These are phyloP conservation scores for Lordiphosa stackelbergi DNA, from an alignment of 1,140 invertebrate genomes.

Conservation along the genomic window DNA sequence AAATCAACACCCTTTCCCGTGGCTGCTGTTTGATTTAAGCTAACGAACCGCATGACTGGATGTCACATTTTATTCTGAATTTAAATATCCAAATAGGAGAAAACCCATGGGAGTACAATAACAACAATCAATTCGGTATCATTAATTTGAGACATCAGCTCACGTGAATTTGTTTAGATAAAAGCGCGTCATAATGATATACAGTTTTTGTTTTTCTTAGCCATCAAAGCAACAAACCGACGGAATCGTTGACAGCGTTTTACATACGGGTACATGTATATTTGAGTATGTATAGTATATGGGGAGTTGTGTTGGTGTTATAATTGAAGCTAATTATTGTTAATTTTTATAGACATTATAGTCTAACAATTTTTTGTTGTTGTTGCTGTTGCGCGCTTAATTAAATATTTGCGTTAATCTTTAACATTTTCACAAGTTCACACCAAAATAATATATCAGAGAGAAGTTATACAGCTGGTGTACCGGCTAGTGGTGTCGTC, in stretches of 20 bases:
- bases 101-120: conserved; percentile 26
- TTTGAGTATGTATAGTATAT: background rate
- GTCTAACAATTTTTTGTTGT: conserved; percentile 20
- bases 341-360: conserved; percentile 47
- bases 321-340: conserved; percentile 58
- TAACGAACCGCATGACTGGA: conserved; percentile 55
- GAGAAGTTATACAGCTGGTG: conserved; percentile 11
- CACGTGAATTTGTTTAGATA: conserved; percentile 56
- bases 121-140: conserved; percentile 47
- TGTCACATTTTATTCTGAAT: conserved; percentile 45
- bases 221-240: conserved; percentile 44
- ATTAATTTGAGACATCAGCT: conserved; percentile 45
- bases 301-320: conserved; percentile 18
- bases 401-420: conserved; percentile 60
- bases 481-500: conserved; percentile 32
- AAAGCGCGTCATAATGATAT: conserved; percentile 44
- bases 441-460: conserved; percentile 1
- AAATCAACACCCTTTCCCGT: conserved; percentile 29
- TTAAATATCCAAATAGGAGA: conserved; percentile 12
- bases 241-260: conserved; percentile 17
- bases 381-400: conserved; percentile 38
- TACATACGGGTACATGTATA: background rate
- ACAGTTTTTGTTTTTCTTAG: conserved; percentile 21
- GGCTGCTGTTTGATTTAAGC: conserved; percentile 48
- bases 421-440: conserved; percentile 63